phyloP scores from a whole-genome alignment of 2,888 invertebrate genomes.

The Hypercompe scribonia region DNA sequence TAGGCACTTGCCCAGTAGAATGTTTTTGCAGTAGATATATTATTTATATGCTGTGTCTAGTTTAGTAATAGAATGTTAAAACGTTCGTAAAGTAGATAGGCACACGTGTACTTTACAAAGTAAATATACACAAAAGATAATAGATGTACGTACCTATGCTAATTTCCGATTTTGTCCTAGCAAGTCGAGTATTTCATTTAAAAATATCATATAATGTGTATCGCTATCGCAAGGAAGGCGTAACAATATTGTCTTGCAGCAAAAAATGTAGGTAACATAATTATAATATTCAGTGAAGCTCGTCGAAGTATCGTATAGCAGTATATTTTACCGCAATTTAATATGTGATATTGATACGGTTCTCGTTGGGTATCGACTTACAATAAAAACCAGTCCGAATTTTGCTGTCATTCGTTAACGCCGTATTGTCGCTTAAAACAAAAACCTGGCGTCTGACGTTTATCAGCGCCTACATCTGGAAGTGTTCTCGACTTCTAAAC shows the following conservation, averaged over 20 bases:
- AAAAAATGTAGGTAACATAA: background rate
- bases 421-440: constrained; percentile 10
- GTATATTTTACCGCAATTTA: constrained; percentile 58
- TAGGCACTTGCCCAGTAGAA: background rate
- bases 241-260: constrained; percentile 6
- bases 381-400: constrained; percentile 21
- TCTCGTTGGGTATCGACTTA: constrained; percentile 20
- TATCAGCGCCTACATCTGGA: constrained; percentile 56
- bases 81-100: background rate
- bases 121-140: too few relatives aligned
- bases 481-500: constrained; percentile 62
- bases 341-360: constrained; percentile 56
- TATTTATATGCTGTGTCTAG: background rate
- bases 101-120: too few relatives aligned
- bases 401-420: background rate
- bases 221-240: background rate
- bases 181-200: background rate
- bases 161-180: background rate
- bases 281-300: constrained; percentile 53
- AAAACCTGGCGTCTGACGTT: constrained; percentile 59
- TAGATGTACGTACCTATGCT: too few relatives aligned
- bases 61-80: background rate
- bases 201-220: too few relatives aligned
- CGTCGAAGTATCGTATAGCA: constrained; percentile 58
- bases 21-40: background rate